phyloP scores from a whole-genome alignment of 2,797 vertebrate species.

The Novumbra hubbsi region DNA sequence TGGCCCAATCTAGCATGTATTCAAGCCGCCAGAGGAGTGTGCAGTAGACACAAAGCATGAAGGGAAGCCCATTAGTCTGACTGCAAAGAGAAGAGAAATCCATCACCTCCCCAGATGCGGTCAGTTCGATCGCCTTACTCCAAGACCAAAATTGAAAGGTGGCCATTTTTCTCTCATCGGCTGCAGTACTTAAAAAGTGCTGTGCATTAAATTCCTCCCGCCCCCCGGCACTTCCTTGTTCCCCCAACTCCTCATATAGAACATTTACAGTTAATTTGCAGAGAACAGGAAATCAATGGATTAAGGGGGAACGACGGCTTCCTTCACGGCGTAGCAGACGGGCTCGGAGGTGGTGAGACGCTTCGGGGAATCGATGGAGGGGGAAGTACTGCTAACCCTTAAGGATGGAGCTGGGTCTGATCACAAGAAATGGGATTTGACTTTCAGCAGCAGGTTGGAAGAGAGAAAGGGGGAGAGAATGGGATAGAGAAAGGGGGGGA shows the following conservation, averaged over 20 bases:
- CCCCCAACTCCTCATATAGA: conserved; percentile 15
- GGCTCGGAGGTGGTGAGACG: conserved; percentile 5
- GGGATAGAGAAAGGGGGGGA: too few relatives aligned
- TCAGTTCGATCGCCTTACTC: not conserved
- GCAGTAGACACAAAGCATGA: not conserved
- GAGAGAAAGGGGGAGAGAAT: not conserved
- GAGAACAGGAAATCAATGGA: conserved; percentile 42
- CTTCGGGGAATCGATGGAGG: conserved; percentile 18
- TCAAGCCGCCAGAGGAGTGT: not conserved
- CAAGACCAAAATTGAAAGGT: conserved; percentile 6
- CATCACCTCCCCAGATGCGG: not conserved
- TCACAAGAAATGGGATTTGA: conserved; percentile 33
- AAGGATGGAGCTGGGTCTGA: conserved; percentile 6
- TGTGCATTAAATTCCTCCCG: conserved; percentile 9
- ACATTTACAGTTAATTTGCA: conserved; percentile 39
- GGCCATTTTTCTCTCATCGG: conserved; percentile 3
- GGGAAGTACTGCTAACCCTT: conserved; percentile 19
- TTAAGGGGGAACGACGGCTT: conserved; percentile 23
- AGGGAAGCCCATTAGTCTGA: not conserved
- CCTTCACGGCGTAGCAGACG: not conserved
- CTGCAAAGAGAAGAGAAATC: not conserved
- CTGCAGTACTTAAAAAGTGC: conserved; percentile 19
- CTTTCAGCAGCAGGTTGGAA: conserved; percentile 21
- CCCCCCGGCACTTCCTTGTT: conserved; percentile 5
- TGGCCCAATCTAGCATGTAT: conserved; percentile 23